Evolutionary conservation across 2,888 invertebrate genomes (phyloP).

Genomic region (Parapristionchus giblindavisi): DNA sequence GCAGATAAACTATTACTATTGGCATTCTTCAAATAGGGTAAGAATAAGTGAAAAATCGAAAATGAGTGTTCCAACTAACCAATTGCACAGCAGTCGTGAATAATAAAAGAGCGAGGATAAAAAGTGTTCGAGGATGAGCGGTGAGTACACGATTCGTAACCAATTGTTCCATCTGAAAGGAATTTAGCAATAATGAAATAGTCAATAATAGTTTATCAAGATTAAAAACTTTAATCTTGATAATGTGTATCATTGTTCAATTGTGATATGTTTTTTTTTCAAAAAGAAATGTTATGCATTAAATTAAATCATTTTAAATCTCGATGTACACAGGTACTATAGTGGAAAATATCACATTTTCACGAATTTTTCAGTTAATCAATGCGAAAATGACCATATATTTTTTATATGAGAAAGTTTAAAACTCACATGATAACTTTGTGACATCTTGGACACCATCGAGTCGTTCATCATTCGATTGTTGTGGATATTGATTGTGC

Average conservation of each 20-base stretch:
- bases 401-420: too few relatives aligned
- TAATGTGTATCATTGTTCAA: neutral
- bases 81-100: constrained; percentile 65
- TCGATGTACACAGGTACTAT: too few relatives aligned
- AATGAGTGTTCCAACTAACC: constrained; percentile 45
- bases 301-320: too few relatives aligned
- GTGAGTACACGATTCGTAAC: constrained; percentile 63
- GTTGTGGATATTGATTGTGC: constrained; percentile 58
- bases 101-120: constrained; percentile 58
- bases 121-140: constrained; percentile 57
- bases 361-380: too few relatives aligned
- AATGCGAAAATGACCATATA: too few relatives aligned
- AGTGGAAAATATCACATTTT: too few relatives aligned
- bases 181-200: too few relatives aligned
- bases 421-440: constrained; percentile 42
- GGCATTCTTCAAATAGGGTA: too few relatives aligned
- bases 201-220: too few relatives aligned
- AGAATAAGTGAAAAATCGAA: too few relatives aligned
- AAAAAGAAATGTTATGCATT: constrained; percentile 18
- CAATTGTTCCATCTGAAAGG: constrained; percentile 65
- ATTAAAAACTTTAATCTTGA: too few relatives aligned
- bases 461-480: constrained; percentile 42
- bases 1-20: too few relatives aligned
- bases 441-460: constrained; percentile 37
- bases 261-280: neutral